Conservation (phyloP, 2,888 invertebrate species). For the Catocala nupta region DNA sequence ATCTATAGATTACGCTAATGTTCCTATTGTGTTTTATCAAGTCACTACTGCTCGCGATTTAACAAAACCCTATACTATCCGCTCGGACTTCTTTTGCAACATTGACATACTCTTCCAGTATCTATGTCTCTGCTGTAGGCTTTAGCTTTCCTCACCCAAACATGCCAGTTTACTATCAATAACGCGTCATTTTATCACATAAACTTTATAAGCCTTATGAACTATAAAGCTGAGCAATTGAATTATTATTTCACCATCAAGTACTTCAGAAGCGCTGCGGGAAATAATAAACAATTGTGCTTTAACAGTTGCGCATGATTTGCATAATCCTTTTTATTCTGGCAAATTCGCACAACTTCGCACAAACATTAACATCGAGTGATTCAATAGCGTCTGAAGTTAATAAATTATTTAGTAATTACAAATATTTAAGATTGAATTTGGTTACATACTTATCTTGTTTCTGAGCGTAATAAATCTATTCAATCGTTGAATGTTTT, state of each 20-base stretch:
- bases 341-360: constrained; percentile 36
- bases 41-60: no score
- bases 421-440: constrained; percentile 16
- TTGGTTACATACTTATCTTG: constrained; percentile 3
- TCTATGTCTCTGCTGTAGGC: constrained; percentile 58
- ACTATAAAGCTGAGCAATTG: constrained; percentile 60
- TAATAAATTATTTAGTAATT: constrained; percentile 33
- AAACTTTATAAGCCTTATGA: constrained; percentile 62
- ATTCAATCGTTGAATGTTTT: neutral
- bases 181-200: constrained; percentile 75
- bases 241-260: constrained; percentile 50
- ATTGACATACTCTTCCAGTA: constrained; percentile 50
- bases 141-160: constrained; percentile 69
- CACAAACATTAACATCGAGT: constrained; percentile 35
- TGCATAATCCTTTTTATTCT: constrained; percentile 44
- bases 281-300: constrained; percentile 43
- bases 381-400: constrained; percentile 25
- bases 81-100: neutral
- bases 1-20: no score
- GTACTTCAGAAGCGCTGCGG: constrained; percentile 21
- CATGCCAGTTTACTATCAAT: constrained; percentile 77
- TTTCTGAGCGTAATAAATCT: neutral
- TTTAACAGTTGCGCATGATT: constrained; percentile 43
- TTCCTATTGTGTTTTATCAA: no score
- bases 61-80: no score